Percentiles rank a stretch among this genome's conserved stretches.
Evolutionary conservation across 2,888 invertebrate genomes (phyloP).

Genomic region (Ennomos quercinarius): DNA sequence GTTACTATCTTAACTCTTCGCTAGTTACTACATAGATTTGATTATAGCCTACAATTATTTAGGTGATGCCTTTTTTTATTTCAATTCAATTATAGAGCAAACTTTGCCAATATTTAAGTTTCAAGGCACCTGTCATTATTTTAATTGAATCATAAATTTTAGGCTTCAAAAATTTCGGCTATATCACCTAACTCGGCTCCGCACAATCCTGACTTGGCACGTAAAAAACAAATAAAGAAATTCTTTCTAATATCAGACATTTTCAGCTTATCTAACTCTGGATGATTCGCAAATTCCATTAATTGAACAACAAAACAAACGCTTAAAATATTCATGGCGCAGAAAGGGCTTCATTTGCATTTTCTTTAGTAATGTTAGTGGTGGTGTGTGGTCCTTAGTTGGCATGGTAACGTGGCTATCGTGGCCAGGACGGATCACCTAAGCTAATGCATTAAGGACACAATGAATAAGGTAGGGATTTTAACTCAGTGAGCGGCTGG

Average conservation of each 20-base stretch:
- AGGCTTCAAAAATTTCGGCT: no score
- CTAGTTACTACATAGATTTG: no score
- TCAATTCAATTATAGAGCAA: not conserved
- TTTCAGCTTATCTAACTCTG: not conserved
- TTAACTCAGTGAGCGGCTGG: no score
- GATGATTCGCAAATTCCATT: constrained; percentile 54
- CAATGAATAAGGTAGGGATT: constrained; percentile 7
- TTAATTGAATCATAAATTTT: constrained; percentile 11
- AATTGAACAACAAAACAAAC: constrained; percentile 61
- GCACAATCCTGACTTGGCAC: no score
- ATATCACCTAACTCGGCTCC: no score
- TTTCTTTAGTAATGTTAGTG: constrained; percentile 58
- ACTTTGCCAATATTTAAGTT: not conserved
- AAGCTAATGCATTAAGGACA: constrained; percentile 13
- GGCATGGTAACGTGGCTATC: constrained; percentile 64
- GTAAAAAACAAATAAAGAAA: no score
- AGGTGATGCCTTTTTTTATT: no score
- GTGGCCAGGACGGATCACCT: constrained; percentile 49
- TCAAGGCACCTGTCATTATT: constrained; percentile 15
- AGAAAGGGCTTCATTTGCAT: constrained; percentile 70
- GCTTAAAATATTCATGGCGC: constrained; percentile 63
- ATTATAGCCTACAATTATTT: no score
- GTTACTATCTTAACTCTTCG: no score
- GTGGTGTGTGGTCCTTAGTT: constrained; percentile 82
- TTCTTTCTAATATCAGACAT: not conserved